Evolutionary conservation across 1,140 invertebrate genomes (phyloP).

Genomic region (Drosophila tristis): DNA sequence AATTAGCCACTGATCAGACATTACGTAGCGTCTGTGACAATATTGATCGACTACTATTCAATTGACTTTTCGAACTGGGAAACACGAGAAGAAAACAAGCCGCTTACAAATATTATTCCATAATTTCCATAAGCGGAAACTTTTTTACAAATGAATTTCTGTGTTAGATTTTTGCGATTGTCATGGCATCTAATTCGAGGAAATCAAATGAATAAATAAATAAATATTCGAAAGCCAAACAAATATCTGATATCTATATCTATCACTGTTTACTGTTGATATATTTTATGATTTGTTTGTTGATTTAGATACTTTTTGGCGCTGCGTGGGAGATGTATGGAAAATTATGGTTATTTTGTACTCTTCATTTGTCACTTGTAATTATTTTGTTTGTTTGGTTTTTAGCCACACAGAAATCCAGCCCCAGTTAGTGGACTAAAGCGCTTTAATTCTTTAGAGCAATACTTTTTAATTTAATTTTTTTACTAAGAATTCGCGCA

Average conservation of each 20-base stretch:
- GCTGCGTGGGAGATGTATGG: slow-evolving; percentile 20
- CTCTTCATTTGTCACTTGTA: slow-evolving; percentile 3
- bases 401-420: neutral
- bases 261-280: slow-evolving; percentile 3
- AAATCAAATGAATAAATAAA: slow-evolving; percentile 45
- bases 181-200: slow-evolving; percentile 36
- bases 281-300: slow-evolving; percentile 12
- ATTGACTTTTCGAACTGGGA: slow-evolving; percentile 24
- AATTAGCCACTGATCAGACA: slow-evolving; percentile 58
- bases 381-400: slow-evolving; percentile 31
- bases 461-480: no score
- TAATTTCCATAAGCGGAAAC: slow-evolving; percentile 42
- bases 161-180: slow-evolving; percentile 9
- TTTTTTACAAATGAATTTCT: slow-evolving; percentile 43
- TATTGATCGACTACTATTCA: slow-evolving; percentile 49
- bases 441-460: no score
- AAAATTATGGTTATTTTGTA: slow-evolving; percentile 27
- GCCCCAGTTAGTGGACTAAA: no score
- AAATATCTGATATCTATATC: slow-evolving; percentile 17
- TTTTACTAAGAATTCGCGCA: no score
- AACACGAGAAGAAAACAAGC: slow-evolving; percentile 34
- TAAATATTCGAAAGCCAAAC: slow-evolving; percentile 15
- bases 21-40: slow-evolving; percentile 64
- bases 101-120: slow-evolving; percentile 47
- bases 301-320: slow-evolving; percentile 4